Conservation (phyloP, 2,888 invertebrate genomes). For the Syritta pipiens region DNA sequence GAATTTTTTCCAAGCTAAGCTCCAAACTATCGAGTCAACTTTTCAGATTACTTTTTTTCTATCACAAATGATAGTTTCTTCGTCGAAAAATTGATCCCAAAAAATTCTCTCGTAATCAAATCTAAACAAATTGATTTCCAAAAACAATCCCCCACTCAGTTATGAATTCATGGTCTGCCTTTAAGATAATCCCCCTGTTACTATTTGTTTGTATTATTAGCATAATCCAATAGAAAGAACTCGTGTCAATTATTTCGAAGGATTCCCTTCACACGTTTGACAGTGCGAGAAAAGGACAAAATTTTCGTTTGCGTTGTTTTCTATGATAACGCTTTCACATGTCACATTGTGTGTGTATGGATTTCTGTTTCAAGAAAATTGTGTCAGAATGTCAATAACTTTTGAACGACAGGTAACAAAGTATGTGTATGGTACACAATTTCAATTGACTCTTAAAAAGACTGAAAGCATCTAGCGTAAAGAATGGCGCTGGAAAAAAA, state of each 20-base stretch:
- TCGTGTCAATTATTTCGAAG: slow-evolving; percentile 33
- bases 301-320: background rate
- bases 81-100: too few species aligned
- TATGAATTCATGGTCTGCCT: too few species aligned
- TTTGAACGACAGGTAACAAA: slow-evolving; percentile 15
- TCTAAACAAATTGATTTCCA: too few species aligned
- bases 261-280: background rate
- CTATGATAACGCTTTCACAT: background rate
- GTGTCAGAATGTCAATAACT: slow-evolving; percentile 42
- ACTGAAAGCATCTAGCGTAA: background rate
- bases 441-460: slow-evolving; percentile 9
- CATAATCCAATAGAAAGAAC: background rate
- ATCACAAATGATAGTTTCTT: too few species aligned
- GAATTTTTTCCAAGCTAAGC: too few species aligned
- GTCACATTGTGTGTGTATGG: background rate
- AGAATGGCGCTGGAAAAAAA: background rate
- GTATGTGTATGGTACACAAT: background rate
- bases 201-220: background rate
- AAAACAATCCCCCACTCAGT: too few species aligned
- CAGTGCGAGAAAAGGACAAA: background rate
- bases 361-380: background rate
- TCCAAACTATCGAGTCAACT: too few species aligned
- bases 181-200: slow-evolving; percentile 17
- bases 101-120: too few species aligned
- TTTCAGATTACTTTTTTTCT: too few species aligned